Conservation (phyloP, 2,888 invertebrate species). For the Drosophila colorata region DNA sequence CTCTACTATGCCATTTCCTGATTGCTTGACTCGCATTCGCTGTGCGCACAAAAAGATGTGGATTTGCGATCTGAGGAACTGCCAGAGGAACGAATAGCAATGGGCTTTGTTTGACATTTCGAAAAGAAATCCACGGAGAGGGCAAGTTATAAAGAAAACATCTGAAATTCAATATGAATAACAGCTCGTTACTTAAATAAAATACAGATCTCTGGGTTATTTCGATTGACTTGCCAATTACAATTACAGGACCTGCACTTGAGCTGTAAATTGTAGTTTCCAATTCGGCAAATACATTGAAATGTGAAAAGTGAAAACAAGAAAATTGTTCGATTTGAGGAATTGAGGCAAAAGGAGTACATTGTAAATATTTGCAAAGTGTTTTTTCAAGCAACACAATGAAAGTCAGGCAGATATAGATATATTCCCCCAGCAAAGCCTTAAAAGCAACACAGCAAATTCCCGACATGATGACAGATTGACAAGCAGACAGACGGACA, state of each 20-base stretch:
- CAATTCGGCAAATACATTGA: background rate
- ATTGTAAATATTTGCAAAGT: constrained; percentile 23
- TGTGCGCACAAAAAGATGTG: constrained; percentile 6
- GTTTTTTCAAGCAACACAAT: constrained; percentile 27
- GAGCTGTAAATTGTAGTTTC: constrained; percentile 9
- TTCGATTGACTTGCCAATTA: background rate
- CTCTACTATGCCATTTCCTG: constrained; percentile 34
- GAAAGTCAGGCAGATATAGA: constrained; percentile 23
- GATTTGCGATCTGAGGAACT: background rate
- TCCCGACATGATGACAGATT: constrained; percentile 50
- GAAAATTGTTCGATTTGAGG: constrained; percentile 8
- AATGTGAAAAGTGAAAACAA: background rate
- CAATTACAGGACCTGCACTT: background rate
- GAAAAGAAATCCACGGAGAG: too few relatives aligned
- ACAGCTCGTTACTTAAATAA: background rate
- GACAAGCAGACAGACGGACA: constrained; percentile 41
- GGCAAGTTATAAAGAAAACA: background rate
- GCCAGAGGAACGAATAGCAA: too few relatives aligned
- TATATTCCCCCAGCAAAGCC: constrained; percentile 3
- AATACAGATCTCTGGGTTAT: background rate
- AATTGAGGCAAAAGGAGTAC: constrained; percentile 7
- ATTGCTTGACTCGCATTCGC: constrained; percentile 30
- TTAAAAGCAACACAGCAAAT: constrained; percentile 53
- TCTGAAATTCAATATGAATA: background rate
- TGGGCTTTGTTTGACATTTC: too few relatives aligned